Conservation (phyloP, 2,888 invertebrate genomes). For the Xylocampa areola region DNA sequence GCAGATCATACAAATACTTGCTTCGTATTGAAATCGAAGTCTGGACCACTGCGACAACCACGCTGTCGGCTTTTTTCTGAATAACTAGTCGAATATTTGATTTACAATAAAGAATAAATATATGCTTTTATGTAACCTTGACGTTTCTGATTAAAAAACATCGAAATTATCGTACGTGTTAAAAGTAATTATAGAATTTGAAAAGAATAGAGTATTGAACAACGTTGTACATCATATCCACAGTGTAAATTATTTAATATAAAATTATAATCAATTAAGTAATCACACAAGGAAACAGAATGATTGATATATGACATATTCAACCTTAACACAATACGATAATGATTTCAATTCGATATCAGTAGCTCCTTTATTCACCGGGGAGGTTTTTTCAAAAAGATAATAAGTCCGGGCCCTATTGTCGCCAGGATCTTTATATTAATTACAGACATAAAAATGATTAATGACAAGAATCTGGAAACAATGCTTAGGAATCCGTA, state of each 20-base stretch:
- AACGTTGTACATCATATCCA: not conserved
- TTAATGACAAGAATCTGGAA: slow-evolving; percentile 84
- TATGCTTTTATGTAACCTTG: too few species aligned
- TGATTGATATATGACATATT: slow-evolving; percentile 1
- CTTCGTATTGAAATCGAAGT: too few species aligned
- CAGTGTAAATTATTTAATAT: not conserved
- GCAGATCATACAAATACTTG: too few species aligned
- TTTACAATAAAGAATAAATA: too few species aligned
- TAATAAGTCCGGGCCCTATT: slow-evolving; percentile 70
- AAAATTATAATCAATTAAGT: slow-evolving; percentile 10
- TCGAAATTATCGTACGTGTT: too few species aligned
- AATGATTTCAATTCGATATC: slow-evolving; percentile 12
- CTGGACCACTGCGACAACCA: too few species aligned
- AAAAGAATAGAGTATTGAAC: too few species aligned
- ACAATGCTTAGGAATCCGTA: slow-evolving; percentile 82
- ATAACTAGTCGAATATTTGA: too few species aligned
- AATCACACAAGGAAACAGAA: slow-evolving; percentile 7
- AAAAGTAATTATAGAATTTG: too few species aligned
- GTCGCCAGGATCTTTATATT: slow-evolving; percentile 85
- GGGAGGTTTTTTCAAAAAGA: slow-evolving; percentile 66
- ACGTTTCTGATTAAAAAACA: too few species aligned
- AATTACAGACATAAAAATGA: slow-evolving; percentile 88
- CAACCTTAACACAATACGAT: slow-evolving; percentile 11
- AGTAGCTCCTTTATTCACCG: slow-evolving; percentile 32
- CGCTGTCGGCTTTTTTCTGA: too few species aligned